Conservation (phyloP, 2,113 vertebrate species). For the Cebidichthys violaceus region DNA sequence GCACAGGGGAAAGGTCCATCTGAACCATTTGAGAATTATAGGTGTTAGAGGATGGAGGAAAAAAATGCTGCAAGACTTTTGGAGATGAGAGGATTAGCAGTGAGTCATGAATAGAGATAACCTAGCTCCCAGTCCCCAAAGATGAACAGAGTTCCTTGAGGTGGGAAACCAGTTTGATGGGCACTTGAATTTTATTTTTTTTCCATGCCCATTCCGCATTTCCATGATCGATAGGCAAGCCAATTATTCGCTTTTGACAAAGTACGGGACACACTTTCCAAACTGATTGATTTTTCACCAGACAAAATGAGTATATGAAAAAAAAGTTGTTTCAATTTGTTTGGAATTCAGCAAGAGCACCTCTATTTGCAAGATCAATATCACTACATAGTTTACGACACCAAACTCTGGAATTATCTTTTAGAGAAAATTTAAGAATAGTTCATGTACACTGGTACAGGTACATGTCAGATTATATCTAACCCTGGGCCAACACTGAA, state of each 20-base stretch:
- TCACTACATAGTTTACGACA: conserved; percentile 49
- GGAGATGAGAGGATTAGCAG: conserved; percentile 7
- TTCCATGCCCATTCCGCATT: conserved; percentile 23
- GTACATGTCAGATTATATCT: conserved; percentile 12
- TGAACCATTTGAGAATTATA: conserved; percentile 7
- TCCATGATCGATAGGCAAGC: conserved; percentile 40
- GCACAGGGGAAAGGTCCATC: conserved; percentile 17
- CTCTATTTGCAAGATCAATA: conserved; percentile 65
- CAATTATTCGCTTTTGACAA: conserved; percentile 46
- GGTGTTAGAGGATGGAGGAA: background rate
- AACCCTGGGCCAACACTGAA: background rate
- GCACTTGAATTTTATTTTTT: conserved; percentile 49
- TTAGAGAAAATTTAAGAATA: background rate
- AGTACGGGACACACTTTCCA: conserved; percentile 34
- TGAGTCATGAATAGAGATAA: conserved; percentile 45
- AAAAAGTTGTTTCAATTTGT: conserved; percentile 40
- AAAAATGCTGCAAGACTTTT: background rate
- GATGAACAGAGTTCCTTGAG: conserved; percentile 2
- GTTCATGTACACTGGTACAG: background rate
- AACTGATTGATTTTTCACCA: conserved; percentile 53
- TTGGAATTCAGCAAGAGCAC: conserved; percentile 40
- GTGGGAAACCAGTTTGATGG: conserved; percentile 37
- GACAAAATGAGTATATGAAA: conserved; percentile 47
- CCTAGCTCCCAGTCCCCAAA: conserved; percentile 6
- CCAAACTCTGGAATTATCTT: conserved; percentile 35